Conservation (phyloP, 2,797 vertebrate species). For the Dermochelys coriacea region DNA sequence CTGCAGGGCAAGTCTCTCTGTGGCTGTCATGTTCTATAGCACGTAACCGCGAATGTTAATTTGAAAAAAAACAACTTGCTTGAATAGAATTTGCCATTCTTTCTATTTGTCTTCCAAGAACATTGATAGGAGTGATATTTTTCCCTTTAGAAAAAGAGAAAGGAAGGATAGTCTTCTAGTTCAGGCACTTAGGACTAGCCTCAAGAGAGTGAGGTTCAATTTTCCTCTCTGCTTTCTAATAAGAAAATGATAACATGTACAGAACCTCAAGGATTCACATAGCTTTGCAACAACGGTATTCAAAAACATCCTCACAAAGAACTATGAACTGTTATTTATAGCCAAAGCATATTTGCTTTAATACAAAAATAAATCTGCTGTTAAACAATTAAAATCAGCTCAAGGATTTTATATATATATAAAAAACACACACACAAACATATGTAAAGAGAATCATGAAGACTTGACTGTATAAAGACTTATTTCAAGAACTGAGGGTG, state of each 20-base stretch:
- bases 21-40: not conserved
- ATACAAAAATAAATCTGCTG: not conserved
- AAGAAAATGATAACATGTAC: conserved; percentile 40
- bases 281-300: not conserved
- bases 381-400: not conserved
- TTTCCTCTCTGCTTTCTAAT: conserved; percentile 26
- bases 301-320: not conserved
- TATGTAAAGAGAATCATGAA: not conserved
- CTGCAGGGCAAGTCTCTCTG: not conserved
- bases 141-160: not conserved
- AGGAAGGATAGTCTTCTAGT: not conserved
- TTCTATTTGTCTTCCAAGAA: not conserved
- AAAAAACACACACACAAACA: not conserved
- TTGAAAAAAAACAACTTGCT: not conserved
- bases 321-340: not conserved
- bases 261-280: not conserved
- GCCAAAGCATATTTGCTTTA: not conserved
- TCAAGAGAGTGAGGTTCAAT: not conserved
- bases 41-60: not conserved
- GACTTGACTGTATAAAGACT: not conserved
- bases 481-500: conserved; percentile 15
- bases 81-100: not conserved
- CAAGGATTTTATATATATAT: not conserved
- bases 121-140: not conserved
- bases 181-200: not conserved